Base-by-base conservation (phyloP, 1,140 invertebrate genomes). In the Lethocerus indicus region DNA sequence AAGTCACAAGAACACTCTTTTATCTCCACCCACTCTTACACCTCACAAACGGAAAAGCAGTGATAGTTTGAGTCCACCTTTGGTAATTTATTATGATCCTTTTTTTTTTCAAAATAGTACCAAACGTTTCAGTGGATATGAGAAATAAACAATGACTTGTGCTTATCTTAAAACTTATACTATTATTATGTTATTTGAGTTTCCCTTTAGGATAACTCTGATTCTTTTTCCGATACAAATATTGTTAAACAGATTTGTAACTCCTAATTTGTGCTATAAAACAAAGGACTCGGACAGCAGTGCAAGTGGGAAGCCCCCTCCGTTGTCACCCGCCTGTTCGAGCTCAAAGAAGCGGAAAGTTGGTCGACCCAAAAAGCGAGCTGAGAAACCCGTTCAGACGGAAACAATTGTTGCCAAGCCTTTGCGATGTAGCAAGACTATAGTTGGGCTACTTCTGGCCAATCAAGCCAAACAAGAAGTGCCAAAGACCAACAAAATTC, bases 311-410 rank as follows among this genome's bases (percentile, higher is more conserved):
- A 29, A 47, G 35, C 49, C 49, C 4, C 32, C 41, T 13, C 40
- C 41, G 13, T 35, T 43, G 4, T 43, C 48, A 23, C 41, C 51
- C 47, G 63, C 58, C 1, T 66, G 61, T 28, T 70, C 71, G 0
- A 77, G 79, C 0, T 82, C 79, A 1, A 84, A 86, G 55, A 87
- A 87, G 59, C 71, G 86, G 6, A 88, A 88, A 68, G 83, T 85
- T 1, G 83, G 84, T 2, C 68, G 83, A 52, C 85, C 84, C 0
- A 78, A 81, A 47, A 87, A 86, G 58, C 67, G 71, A 50, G 73
- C 69, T 16, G 75, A 70, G 50, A 75, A 71, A 41, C 65, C 62
- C 52, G 70, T 68, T 20, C 72, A 73, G 24, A 76, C 73, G 40
- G 83, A 86, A 64, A 87, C 82, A 0, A 85, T 87, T 44, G 82